Conservation (phyloP, 2,888 invertebrate species). For the Lucinisca nassula region DNA sequence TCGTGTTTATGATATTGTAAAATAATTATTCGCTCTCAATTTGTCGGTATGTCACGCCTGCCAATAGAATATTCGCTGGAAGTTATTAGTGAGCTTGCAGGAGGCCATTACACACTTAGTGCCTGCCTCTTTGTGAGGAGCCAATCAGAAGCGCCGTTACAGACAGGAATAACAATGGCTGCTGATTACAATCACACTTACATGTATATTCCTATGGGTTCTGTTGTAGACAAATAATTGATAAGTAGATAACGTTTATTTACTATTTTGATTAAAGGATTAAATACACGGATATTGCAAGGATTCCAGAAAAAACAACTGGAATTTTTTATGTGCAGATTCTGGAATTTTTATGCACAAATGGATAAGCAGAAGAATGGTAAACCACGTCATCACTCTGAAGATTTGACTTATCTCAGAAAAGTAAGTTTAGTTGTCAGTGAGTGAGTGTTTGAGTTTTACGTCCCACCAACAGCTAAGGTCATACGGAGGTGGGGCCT, state of each 20-base stretch:
- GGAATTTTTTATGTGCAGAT: not conserved
- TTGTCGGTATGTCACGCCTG: conserved; percentile 11
- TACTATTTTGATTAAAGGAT: conserved; percentile 3
- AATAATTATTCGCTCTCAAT: conserved; percentile 4
- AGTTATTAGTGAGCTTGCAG: not conserved
- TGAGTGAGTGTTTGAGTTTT: too few species aligned
- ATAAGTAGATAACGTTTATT: conserved; percentile 1
- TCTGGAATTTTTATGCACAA: not conserved
- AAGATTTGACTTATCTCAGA: not conserved
- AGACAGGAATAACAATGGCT: not conserved
- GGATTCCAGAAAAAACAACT: not conserved
- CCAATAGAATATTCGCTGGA: not conserved
- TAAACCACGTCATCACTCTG: not conserved
- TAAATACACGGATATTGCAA: not conserved
- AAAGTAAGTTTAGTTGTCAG: too few species aligned
- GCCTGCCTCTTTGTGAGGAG: not conserved
- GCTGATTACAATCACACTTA: not conserved
- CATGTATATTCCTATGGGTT: not conserved
- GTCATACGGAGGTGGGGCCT: too few species aligned
- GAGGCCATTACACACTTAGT: not conserved
- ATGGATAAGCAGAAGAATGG: not conserved
- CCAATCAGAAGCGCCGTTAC: conserved; percentile 9
- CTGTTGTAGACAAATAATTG: not conserved
- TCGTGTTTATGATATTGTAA: conserved; percentile 5
- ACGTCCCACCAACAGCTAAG: too few species aligned